These are phyloP conservation scores for Picathartes gymnocephalus DNA, from an alignment of 2,113 vertebrate genomes.

Conservation along the genomic window DNA sequence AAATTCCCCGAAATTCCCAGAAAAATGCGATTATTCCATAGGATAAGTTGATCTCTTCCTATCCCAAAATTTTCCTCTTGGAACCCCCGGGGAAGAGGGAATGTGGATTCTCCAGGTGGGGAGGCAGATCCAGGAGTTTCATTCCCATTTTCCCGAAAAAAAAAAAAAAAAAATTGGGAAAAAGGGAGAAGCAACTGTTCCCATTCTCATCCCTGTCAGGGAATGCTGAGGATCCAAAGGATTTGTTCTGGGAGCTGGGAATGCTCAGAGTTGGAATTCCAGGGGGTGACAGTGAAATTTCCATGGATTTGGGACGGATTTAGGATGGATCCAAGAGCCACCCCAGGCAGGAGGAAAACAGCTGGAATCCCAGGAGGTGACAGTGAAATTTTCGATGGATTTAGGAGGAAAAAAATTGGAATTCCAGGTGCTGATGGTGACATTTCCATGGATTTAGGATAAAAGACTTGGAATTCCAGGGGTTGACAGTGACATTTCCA, in stretches of 20 bases:
- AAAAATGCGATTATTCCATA: not conserved
- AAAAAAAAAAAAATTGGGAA: not conserved
- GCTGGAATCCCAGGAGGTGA: too few relatives aligned
- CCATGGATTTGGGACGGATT: too few relatives aligned
- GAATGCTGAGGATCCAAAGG: not conserved
- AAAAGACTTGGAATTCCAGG: not conserved
- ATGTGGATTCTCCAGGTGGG: not conserved
- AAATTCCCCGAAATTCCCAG: not conserved
- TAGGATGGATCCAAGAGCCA: too few relatives aligned
- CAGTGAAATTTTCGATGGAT: too few relatives aligned
- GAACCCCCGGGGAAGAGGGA: not conserved
- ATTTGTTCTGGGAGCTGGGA: slow-evolving; percentile 14
- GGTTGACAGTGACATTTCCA: not conserved
- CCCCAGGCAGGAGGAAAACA: too few relatives aligned
- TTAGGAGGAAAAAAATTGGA: too few relatives aligned
- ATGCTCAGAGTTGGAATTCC: not conserved
- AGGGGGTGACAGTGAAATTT: not conserved
- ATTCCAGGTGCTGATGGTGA: too few relatives aligned
- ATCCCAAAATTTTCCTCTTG: not conserved
- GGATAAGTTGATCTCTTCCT: not conserved
- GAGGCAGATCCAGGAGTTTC: not conserved
- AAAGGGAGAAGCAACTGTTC: not conserved
- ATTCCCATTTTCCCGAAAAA: not conserved
- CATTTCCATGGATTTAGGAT: too few relatives aligned
- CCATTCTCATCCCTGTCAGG: not conserved